phyloP scores from a whole-genome alignment of 92 coral and sea anemone species.

The Anthopleura xanthogrammica region DNA sequence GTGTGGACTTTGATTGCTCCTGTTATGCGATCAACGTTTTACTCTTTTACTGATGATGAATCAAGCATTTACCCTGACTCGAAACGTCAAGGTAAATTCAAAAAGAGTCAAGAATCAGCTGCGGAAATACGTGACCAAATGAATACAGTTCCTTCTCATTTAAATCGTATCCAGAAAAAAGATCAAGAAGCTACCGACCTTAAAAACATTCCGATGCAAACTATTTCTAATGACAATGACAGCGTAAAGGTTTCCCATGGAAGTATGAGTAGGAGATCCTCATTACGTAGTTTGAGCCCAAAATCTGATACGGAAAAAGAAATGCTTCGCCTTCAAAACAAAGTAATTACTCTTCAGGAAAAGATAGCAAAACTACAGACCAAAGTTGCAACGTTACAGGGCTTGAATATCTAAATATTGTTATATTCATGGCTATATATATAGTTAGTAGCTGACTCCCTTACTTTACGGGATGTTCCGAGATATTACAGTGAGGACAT shows the following conservation, averaged over 20 bases:
- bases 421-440: too few species aligned
- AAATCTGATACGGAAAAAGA: slow-evolving; percentile 71
- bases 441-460: too few species aligned
- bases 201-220: not conserved
- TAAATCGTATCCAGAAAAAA: not conserved
- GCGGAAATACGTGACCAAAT: not conserved
- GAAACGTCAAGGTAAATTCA: not conserved
- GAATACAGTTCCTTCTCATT: not conserved
- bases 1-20: slow-evolving; percentile 78
- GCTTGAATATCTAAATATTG: not conserved
- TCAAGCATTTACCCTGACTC: not conserved
- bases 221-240: not conserved
- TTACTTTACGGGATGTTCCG: too few species aligned
- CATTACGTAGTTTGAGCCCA: slow-evolving; percentile 17
- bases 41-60: slow-evolving; percentile 1
- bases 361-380: slow-evolving; percentile 91
- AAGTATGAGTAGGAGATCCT: slow-evolving; percentile 34
- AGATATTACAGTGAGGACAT: too few species aligned
- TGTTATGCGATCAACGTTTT: slow-evolving; percentile 46
- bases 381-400: slow-evolving; percentile 81
- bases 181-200: not conserved
- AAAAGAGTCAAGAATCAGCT: not conserved
- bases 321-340: slow-evolving; percentile 78
- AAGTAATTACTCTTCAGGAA: slow-evolving; percentile 80
- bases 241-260: slow-evolving; percentile 30